Base-by-base conservation (phyloP, 2,797 vertebrate genomes). In the Megaceryle alcyon region DNA sequence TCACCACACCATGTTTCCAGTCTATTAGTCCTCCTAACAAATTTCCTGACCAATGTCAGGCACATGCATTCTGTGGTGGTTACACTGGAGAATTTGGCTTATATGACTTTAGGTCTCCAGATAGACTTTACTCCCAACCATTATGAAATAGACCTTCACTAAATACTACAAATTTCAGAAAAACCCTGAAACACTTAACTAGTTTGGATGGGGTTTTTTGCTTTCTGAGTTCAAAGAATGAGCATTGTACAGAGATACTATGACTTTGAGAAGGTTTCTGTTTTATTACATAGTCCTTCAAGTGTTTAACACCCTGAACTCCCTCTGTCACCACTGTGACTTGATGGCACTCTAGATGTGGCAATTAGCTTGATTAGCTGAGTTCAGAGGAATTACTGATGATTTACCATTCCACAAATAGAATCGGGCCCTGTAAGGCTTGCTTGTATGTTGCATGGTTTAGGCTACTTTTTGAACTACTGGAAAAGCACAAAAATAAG, bases 401-500 rank as follows among this genome's bases (percentile, higher is more conserved):
- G 86, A 79, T 86, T 88, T 68, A 39, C 61, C 71, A 68, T 84
- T 94, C 86, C 76, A 49, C 64, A 90, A 72, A 54, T 17, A 94
- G 63, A 95, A 66, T 41, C 51, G 70, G 95, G 48, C 18, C 68
- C 49, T 92, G 31, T 48, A 68, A 92, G 48, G 41, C 63, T 94
- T 91, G 44, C 33, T 95, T 89, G 49, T 84, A 12, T 39, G 68
- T 88, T 70, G 56, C 57, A 85, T 85, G 71, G 82, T 94, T 94
- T 82, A 82, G 88, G 71, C 53, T 94, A 54, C 31, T 70, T 96
- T 85, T 86, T 92, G 56, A 94, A 46, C 63, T 80, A 33, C 48
- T 69, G 78, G 81, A 91, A 95, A 72, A 92, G 61, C 81, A 86
- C 49, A 83, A 83, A 68, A 82, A 19, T n/a, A 85, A 51, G 51